Evolutionary conservation across 2,113 vertebrate genomes (phyloP), one percentile per base, ranked within the genome.

Genomic region (Leucoraja erinaceus): DNA sequence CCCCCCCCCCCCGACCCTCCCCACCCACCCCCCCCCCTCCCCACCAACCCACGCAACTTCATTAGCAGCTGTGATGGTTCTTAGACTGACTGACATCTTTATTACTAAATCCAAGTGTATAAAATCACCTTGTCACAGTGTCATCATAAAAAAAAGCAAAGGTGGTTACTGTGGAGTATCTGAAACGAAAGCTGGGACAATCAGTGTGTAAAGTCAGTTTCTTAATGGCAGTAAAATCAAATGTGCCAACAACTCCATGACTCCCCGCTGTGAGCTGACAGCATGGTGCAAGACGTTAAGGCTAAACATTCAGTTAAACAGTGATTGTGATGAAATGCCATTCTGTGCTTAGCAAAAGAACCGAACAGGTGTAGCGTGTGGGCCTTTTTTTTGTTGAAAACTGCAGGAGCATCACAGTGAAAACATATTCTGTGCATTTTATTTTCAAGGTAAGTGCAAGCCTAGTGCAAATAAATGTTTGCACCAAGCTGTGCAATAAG

Each of bases 211-310:
- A 96, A 96, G 95, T 95, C 95, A 96, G 72, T 95, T 95, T 97
- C 96, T 96, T 96, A 96, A 96, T 95, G 96, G 95, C 96, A 97
- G 96, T 96, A 96, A 97, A 97, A 97, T 97, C 96, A 97, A 97
- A 96, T 96, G 96, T 97, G 95, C 96, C 95, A 96, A 97, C 97
- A 97, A 96, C 96, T 96, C 96, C 38, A 61, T 0, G 95, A 93
- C 96, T 94, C 96, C 97, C 97, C 90, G 96, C 96, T 95, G 97
- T 94, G 96, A 93, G 94, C 96, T 96, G 96, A 96, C 97, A 97
- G 97, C 96, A 72, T 96, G 96, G 96, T 94, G 95, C 95, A 96
- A 94, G 96, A 95, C 95, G 94, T 94, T 93, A 81, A 96, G 97
- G 96, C 96, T 96, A 97, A 97, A 97, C 97, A 97, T 96, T 96